phyloP scores from a whole-genome alignment of 1,140 invertebrate species.

The Nilaparvata lugens region DNA sequence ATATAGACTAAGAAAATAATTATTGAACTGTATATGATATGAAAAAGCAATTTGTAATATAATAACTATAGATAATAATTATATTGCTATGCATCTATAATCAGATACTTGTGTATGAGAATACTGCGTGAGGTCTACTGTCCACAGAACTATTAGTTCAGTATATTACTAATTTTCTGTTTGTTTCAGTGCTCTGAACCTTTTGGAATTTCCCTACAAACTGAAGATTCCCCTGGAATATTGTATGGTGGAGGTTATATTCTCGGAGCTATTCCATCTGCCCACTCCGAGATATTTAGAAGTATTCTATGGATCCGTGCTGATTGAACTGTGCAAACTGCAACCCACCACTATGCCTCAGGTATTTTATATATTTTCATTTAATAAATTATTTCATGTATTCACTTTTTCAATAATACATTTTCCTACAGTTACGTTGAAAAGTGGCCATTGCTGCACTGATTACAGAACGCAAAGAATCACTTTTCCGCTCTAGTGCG shows the following conservation, averaged over 20 bases:
- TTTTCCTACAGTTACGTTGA: no score
- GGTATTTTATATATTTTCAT: no score
- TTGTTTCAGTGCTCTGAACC: slow-evolving; percentile 61
- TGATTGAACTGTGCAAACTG: slow-evolving; percentile 95
- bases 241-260: slow-evolving; percentile 95
- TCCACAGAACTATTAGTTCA: background rate
- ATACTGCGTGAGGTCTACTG: no score
- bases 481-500: no score
- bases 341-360: slow-evolving; percentile 96
- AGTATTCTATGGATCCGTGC: slow-evolving; percentile 88
- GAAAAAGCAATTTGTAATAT: no score
- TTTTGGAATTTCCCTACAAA: slow-evolving; percentile 89
- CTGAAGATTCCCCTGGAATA: slow-evolving; percentile 94
- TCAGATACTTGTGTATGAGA: no score
- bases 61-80: no score
- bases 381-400: background rate
- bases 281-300: slow-evolving; percentile 82
- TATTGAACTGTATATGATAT: no score
- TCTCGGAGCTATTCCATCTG: slow-evolving; percentile 88
- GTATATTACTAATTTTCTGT: slow-evolving; percentile 9
- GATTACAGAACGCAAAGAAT: no score
- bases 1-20: no score
- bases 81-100: background rate
- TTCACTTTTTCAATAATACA: no score
- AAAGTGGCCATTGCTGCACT: no score